Evolutionary conservation across 2,797 vertebrate species (phyloP).

Genomic region (Tadarida brasiliensis): DNA sequence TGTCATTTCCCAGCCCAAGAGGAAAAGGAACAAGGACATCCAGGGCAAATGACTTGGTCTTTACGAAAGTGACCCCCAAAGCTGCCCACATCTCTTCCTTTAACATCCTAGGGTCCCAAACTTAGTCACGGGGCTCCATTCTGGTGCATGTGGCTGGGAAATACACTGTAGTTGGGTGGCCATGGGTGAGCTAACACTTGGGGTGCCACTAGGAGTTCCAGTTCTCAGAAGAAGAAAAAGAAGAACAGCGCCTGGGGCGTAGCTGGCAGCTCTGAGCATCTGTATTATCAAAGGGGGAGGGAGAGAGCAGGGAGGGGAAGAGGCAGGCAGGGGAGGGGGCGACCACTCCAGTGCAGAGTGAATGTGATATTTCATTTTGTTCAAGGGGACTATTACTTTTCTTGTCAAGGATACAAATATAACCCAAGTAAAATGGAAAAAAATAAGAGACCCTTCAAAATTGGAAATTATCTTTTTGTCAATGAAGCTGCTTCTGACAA

Average conservation of each 20-base stretch:
- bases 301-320: neutral
- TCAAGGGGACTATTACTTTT: neutral
- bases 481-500: conserved; percentile 25
- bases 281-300: neutral
- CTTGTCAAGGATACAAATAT: conserved; percentile 35
- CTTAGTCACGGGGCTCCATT: neutral
- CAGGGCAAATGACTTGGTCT: neutral
- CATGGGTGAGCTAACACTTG: neutral
- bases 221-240: neutral
- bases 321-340: neutral
- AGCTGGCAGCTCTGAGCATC: neutral
- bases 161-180: neutral
- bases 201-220: neutral
- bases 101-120: neutral
- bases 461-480: conserved; percentile 61
- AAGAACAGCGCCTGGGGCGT: neutral
- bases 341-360: neutral
- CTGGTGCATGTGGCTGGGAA: neutral
- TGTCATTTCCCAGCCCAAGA: neutral
- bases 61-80: neutral
- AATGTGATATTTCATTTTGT: neutral
- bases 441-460: conserved; percentile 14
- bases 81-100: neutral
- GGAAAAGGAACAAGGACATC: neutral
- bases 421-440: conserved; percentile 42